Percentiles rank a stretch among this genome's conserved stretches.
phyloP scores from a whole-genome alignment of 53 echinoderm and acorn worm genomes.

The Glandiceps talaboti region DNA sequence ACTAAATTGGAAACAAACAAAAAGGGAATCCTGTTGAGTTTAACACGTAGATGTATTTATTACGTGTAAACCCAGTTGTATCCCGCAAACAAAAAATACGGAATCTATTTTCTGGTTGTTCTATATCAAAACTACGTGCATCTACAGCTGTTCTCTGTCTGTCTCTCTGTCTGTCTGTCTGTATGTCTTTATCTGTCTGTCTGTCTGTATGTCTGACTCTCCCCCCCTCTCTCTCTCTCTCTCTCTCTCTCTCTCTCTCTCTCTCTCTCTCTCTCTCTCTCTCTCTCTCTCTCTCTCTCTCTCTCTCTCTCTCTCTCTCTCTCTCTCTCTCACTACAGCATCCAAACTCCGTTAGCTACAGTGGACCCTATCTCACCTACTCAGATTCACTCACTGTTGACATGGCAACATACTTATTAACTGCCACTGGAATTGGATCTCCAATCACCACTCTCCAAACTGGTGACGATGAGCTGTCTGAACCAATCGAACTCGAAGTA shows the following conservation, averaged over 20 bases:
- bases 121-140: too few species aligned
- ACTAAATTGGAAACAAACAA: too few species aligned
- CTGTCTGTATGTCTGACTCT: background rate
- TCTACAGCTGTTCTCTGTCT: too few species aligned
- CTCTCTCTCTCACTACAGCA: background rate
- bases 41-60: too few species aligned
- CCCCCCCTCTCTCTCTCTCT: background rate
- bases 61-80: too few species aligned
- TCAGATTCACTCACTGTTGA: background rate
- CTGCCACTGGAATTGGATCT: background rate
- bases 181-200: background rate
- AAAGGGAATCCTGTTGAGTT: too few species aligned
- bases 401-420: constrained; percentile 2
- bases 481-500: background rate
- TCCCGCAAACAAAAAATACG: too few species aligned
- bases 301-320: background rate
- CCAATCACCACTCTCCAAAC: background rate
- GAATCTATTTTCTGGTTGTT: too few species aligned
- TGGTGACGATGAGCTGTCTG: background rate
- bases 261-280: background rate
- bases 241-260: background rate
- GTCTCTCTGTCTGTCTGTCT: background rate
- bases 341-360: background rate
- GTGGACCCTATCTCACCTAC: background rate
- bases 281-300: background rate